Base-by-base conservation (phyloP, 2,888 invertebrate genomes). In the Zhengitettix transpicula region DNA sequence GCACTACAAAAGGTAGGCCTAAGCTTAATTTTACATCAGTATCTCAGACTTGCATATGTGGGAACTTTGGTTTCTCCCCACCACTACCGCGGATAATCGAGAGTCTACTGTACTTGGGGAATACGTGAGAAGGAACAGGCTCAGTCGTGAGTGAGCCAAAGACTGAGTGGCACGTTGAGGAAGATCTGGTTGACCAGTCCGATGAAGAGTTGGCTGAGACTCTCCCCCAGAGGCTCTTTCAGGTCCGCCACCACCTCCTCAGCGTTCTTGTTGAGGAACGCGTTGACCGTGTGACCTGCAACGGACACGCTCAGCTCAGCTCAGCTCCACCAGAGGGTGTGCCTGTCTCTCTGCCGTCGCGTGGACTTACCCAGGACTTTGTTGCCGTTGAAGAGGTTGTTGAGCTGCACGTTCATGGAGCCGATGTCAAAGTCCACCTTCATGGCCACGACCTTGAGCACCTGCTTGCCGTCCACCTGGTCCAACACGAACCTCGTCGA, bases 321-420 rank as follows among this genome's bases (percentile, higher is more conserved):
- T n/a, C 12, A 14, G 1, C 44, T 1, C 44, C 1, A 44, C 10
- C 10, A 10, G 47, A 2, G 1, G n/a, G 14, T 1, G 47, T n/a
- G 47, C 47, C 1, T 8, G 47, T n/a, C n/a, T n/a, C 53, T 11
- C 53, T 7, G n/a, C 53, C 15, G 3, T n/a, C 15, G 15, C 53
- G 17, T 15, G 53, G 28, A 55, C 69, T 69, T 69, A 77, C 78
- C 78, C 65, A 82, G 71, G 62, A 81, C 74, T 68, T 79, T 77
- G 66, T 82, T 82, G 55, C 82, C 82, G 67, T 81, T 81, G 68
- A 82, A 82, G 11, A 82, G 72, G 69, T 81, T 81, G 57, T 76
- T 74, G 17, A 82, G 69, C 63, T 78, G 75, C 28, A 80, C 75
- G 15, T 76, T 74, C 73, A 81, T 76, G 7, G 72, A 71, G 12